Percentiles rank a stretch among this genome's conserved stretches.
These are phyloP conservation scores for Rissa tridactyla DNA, from an alignment of 2,113 vertebrate genomes.

Conservation along the genomic window DNA sequence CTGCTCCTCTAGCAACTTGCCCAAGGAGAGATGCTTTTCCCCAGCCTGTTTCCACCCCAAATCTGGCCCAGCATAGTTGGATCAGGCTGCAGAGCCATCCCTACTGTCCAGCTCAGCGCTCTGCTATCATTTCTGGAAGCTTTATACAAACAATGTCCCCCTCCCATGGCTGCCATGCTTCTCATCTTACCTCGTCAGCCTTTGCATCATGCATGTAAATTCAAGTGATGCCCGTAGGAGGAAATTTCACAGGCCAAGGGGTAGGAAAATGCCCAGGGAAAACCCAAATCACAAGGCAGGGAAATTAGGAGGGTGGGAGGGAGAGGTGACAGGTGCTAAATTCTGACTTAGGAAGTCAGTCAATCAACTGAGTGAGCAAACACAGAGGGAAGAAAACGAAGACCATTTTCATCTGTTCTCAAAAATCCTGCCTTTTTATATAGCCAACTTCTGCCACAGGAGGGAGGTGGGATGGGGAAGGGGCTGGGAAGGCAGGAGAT, in stretches of 20 bases:
- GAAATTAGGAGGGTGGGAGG: rapidly evolving
- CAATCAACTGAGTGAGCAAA: background rate
- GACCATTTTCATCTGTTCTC: background rate
- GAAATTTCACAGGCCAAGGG: background rate
- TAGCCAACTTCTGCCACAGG: rapidly evolving
- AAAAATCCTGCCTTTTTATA: background rate
- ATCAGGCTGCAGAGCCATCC: background rate
- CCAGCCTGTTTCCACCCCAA: background rate
- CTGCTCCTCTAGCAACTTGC: background rate
- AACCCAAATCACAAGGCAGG: background rate
- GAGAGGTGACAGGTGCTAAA: background rate
- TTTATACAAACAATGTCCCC: background rate
- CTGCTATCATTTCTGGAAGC: background rate
- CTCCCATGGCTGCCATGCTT: rapidly evolving
- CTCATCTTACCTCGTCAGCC: background rate
- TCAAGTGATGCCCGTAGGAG: background rate
- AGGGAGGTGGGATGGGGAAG: background rate
- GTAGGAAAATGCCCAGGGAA: background rate
- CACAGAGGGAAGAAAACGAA: background rate
- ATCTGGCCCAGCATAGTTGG: rapidly evolving
- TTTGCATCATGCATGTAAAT: background rate
- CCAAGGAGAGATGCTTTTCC: background rate
- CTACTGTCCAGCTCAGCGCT: background rate
- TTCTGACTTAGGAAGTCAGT: background rate
- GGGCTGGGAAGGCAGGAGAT: background rate